Percentiles rank a stretch among this genome's conserved stretches.
phyloP scores from a whole-genome alignment of 2,888 invertebrate species.

The Galerucella calmariensis region DNA sequence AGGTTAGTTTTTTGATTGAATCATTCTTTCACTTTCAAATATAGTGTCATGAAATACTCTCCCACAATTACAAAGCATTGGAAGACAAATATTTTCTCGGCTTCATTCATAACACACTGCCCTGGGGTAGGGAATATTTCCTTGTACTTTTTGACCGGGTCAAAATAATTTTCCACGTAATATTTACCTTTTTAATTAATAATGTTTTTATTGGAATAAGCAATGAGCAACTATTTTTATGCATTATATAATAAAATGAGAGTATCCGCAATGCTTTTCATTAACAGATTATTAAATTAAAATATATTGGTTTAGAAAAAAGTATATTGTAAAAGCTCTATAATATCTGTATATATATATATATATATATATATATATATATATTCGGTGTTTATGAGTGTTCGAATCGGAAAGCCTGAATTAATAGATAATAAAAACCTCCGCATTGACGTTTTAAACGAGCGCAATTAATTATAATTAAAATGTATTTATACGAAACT shows the following conservation, averaged over 20 bases:
- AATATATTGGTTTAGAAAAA: neutral
- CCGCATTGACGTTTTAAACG: neutral
- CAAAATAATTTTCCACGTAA: too few relatives aligned
- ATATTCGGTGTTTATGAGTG: neutral
- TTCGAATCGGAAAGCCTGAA: neutral
- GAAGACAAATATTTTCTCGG: too few relatives aligned
- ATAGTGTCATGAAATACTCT: too few relatives aligned
- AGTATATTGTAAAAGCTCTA: neutral
- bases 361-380: neutral
- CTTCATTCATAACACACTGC: too few relatives aligned
- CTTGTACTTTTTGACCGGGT: too few relatives aligned
- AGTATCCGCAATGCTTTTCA: neutral
- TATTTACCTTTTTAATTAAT: too few relatives aligned
- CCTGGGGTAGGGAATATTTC: too few relatives aligned
- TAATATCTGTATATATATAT: neutral
- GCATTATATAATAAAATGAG: neutral
- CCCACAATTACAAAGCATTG: too few relatives aligned
- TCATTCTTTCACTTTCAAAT: too few relatives aligned
- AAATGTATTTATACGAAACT: neutral
- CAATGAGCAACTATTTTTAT: too few relatives aligned
- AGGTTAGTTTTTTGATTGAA: too few relatives aligned
- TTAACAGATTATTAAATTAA: neutral
- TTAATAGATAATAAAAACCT: conserved; percentile 1
- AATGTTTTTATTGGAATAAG: too few relatives aligned
- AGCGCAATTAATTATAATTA: conserved; percentile 1